phyloP scores from a whole-genome alignment of 2,888 invertebrate genomes.

The Pheosia tremula region DNA sequence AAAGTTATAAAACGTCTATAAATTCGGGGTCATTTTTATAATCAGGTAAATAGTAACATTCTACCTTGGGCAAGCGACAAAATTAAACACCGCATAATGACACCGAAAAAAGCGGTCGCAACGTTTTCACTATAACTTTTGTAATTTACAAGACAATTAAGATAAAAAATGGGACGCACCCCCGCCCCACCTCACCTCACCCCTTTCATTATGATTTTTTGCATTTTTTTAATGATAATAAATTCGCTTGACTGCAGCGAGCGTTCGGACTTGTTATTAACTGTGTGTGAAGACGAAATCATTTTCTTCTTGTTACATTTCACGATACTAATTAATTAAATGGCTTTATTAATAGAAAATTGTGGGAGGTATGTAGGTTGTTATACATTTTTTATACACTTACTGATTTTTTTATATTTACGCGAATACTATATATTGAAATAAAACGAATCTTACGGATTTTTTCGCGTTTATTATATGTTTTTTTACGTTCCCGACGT shows the following conservation, averaged over 20 bases:
- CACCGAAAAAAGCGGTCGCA: conserved; percentile 57
- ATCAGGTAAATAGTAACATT: neutral
- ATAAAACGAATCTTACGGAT: too few species aligned
- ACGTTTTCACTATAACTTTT: conserved; percentile 76
- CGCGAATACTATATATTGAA: too few species aligned
- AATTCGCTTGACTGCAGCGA: conserved; percentile 65
- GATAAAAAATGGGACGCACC: conserved; percentile 80
- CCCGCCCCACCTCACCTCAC: conserved; percentile 61
- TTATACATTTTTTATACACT: too few species aligned
- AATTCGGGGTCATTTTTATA: too few species aligned
- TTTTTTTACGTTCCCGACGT: too few species aligned
- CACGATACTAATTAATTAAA: neutral
- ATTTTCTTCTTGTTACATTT: conserved; percentile 35
- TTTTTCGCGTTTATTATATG: too few species aligned
- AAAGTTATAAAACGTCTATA: too few species aligned
- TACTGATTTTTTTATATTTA: too few species aligned
- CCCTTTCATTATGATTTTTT: conserved; percentile 82
- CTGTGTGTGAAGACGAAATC: conserved; percentile 33
- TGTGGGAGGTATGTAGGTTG: too few species aligned
- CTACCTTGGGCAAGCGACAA: conserved; percentile 37
- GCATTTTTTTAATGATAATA: conserved; percentile 83
- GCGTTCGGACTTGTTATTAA: conserved; percentile 51
- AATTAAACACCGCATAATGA: conserved; percentile 53
- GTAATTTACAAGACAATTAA: conserved; percentile 83
- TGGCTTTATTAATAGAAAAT: neutral